phyloP scores from a whole-genome alignment of 23 tunicate species.

The Oikopleura dioica region DNA sequence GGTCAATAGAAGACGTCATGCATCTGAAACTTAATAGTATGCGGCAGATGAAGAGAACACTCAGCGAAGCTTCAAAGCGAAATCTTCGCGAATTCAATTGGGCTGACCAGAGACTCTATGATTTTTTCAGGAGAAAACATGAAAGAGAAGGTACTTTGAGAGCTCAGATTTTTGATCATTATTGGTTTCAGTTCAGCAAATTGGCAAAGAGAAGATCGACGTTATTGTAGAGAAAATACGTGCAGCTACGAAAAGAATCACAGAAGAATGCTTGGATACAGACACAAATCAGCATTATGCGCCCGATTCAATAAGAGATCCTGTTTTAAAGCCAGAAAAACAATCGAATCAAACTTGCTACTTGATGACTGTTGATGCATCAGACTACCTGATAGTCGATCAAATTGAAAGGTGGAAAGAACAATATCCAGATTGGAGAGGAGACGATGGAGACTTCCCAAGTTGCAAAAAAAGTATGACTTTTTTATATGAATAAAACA shows the following conservation, averaged over 20 bases:
- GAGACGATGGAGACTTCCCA: no score
- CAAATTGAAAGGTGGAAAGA: background rate
- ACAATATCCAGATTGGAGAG: background rate
- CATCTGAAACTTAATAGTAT: background rate
- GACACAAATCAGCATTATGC: no score
- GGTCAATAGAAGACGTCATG: background rate
- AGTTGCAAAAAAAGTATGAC: no score
- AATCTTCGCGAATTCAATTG: background rate
- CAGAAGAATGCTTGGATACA: background rate
- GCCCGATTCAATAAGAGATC: background rate
- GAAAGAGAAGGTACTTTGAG: background rate
- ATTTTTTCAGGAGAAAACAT: background rate
- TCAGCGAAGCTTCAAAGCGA: background rate
- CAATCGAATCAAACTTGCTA: background rate
- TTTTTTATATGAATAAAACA: no score
- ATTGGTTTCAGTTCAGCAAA: background rate
- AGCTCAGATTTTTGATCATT: background rate
- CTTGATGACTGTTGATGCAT: no score
- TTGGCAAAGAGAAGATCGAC: background rate
- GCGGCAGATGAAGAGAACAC: background rate
- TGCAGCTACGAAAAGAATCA: background rate
- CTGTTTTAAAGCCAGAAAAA: background rate
- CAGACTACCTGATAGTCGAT: background rate
- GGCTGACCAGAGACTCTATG: background rate
- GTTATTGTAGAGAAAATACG: background rate